A percentile compares a stretch with the other conserved stretches of the same genome.
Conservation (phyloP, 1,140 invertebrate species). For the Amphibalanus amphitrite region DNA sequence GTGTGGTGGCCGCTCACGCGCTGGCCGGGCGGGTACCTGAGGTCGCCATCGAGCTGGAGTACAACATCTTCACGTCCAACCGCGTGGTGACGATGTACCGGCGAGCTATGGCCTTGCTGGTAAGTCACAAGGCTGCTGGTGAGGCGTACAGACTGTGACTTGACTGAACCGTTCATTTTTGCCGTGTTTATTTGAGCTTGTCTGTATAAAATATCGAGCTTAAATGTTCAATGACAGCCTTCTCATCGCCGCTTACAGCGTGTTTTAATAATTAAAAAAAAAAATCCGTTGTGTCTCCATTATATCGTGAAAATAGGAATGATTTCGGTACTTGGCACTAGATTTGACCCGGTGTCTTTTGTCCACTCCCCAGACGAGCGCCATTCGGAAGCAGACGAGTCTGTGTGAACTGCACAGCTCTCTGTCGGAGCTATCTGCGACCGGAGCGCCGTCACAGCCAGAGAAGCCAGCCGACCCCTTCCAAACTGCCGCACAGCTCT, state of each 20-base stretch:
- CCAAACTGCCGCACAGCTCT: conserved; percentile 1
- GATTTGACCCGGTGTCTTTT: too few relatives aligned
- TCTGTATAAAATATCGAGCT: too few relatives aligned
- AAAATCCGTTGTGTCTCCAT: too few relatives aligned
- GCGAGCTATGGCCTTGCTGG: conserved; percentile 42
- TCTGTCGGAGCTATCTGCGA: not conserved
- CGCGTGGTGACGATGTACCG: conserved; percentile 52
- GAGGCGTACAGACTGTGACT: too few relatives aligned
- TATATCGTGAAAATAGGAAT: too few relatives aligned
- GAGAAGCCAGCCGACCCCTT: not conserved
- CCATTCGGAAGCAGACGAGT: conserved; percentile 23
- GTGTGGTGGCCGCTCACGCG: conserved; percentile 15
- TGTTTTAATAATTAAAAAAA: too few relatives aligned
- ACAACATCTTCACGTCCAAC: conserved; percentile 44
- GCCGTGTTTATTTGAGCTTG: too few relatives aligned
- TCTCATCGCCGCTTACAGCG: too few relatives aligned
- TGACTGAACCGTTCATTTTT: too few relatives aligned
- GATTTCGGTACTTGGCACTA: too few relatives aligned
- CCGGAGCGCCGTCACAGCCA: not conserved
- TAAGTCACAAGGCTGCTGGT: too few relatives aligned
- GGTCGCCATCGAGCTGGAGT: conserved; percentile 51
- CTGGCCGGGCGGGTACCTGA: not conserved
- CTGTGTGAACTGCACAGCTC: conserved; percentile 20
- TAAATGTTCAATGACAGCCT: too few relatives aligned
- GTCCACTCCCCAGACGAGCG: conserved; percentile 11